Percentiles rank a stretch among this genome's conserved stretches.
Conservation (phyloP, 2,888 invertebrate genomes). For the Temnothorax ravouxi region DNA sequence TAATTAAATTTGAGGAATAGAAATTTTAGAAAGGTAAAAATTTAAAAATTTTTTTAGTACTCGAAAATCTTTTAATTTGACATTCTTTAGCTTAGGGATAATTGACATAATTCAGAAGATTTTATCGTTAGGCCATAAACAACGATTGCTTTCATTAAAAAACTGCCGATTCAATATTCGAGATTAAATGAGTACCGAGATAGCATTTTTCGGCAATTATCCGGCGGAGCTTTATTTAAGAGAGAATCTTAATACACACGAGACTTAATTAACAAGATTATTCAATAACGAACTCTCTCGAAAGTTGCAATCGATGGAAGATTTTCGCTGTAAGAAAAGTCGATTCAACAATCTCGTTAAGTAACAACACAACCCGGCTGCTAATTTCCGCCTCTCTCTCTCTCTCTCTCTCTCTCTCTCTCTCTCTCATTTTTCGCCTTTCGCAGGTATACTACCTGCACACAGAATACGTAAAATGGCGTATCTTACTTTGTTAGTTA, state of each 20-base stretch:
- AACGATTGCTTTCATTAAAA: background rate
- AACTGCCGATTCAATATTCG: background rate
- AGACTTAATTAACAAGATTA: constrained; percentile 49
- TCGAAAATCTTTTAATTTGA: background rate
- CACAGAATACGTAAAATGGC: constrained; percentile 36
- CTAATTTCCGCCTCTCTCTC: background rate
- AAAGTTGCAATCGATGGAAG: constrained; percentile 38
- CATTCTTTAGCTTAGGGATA: background rate
- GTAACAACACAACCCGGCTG: constrained; percentile 38
- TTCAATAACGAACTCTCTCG: constrained; percentile 46
- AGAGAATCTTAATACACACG: constrained; percentile 18
- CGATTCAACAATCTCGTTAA: constrained; percentile 52
- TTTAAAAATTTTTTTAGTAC: background rate
- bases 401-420: background rate
- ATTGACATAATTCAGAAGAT: background rate
- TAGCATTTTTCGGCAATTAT: constrained; percentile 35
- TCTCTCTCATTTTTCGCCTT: background rate
- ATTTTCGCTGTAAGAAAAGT: constrained; percentile 40
- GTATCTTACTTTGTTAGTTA: constrained; percentile 27
- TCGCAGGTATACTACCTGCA: background rate
- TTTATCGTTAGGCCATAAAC: background rate
- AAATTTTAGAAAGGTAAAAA: background rate
- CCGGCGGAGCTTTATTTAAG: background rate
- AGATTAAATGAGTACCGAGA: background rate
- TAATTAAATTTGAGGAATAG: background rate